phyloP scores from a whole-genome alignment of 1,140 invertebrate genomes.

The Ditylenchus dipsaci region DNA sequence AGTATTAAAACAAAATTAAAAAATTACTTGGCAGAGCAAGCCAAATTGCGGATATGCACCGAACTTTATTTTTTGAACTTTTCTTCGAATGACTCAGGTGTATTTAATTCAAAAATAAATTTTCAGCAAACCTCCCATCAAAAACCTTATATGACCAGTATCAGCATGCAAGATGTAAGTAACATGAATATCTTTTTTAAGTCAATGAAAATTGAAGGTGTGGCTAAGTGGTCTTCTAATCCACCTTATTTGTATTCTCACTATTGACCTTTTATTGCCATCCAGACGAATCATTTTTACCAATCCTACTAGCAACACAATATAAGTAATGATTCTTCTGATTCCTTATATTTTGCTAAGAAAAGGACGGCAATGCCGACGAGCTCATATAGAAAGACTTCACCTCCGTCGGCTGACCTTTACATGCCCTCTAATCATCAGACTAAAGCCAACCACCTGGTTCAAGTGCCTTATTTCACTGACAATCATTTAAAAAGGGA shows the following conservation, averaged over 20 bases:
- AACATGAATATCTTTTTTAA: neutral
- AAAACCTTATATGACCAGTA: neutral
- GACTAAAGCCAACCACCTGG: neutral
- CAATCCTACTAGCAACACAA: no score
- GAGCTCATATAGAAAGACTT: neutral
- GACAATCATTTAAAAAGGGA: neutral
- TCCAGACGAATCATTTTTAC: neutral
- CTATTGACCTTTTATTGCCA: slow-evolving; percentile 9
- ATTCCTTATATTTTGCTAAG: neutral
- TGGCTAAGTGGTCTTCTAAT: slow-evolving; percentile 3
- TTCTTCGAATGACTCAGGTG: no score
- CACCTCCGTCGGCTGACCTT: neutral
- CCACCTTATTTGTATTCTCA: slow-evolving; percentile 2
- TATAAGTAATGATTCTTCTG: no score
- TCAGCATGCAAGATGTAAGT: neutral
- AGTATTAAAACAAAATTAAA: no score
- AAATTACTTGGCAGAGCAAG: no score
- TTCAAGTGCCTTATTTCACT: neutral
- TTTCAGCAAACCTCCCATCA: neutral
- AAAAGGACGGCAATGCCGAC: neutral
- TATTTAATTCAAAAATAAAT: neutral
- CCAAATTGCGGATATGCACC: no score
- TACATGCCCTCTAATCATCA: neutral
- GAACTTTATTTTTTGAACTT: no score
- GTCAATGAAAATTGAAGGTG: neutral